phyloP scores from a whole-genome alignment of 2,888 invertebrate species.

The Harpalus rubripes region DNA sequence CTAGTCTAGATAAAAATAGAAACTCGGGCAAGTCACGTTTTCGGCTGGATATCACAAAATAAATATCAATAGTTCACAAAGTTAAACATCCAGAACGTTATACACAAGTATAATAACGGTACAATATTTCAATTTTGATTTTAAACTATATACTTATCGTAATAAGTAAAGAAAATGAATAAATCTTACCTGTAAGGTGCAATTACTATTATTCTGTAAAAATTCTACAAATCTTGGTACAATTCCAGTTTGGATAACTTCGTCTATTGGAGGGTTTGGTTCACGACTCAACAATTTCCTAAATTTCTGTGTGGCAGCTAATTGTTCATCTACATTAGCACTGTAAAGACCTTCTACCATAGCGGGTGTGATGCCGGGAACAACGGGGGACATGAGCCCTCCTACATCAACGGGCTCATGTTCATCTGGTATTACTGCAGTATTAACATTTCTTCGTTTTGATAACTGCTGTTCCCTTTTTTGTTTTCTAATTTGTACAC shows the following conservation, averaged over 20 bases:
- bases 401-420: conserved; percentile 75
- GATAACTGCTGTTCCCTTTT: conserved; percentile 97
- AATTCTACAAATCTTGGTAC: conserved; percentile 97
- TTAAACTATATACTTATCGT: too few relatives aligned
- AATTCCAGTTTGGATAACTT: conserved; percentile 96
- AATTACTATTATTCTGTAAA: conserved; percentile 88
- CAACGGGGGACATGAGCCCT: conserved; percentile 75
- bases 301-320: conserved; percentile 94
- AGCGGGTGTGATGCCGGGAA: conserved; percentile 83
- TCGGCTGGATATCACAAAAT: conserved; percentile 45
- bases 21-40: conserved; percentile 72
- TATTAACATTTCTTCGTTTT: conserved; percentile 91
- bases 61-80: conserved; percentile 18
- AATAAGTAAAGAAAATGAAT: neutral
- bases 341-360: conserved; percentile 93
- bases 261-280: conserved; percentile 98
- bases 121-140: neutral
- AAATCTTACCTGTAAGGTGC: conserved; percentile 88
- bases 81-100: neutral
- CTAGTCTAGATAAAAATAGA: conserved; percentile 57
- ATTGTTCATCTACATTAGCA: conserved; percentile 87
- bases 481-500: conserved; percentile 96
- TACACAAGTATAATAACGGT: neutral
- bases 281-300: conserved; percentile 95
- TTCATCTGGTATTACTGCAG: conserved; percentile 75